A percentile compares a stretch with the other conserved stretches of the same genome.
Conservation (phyloP, 2,797 vertebrate genomes). For the Peromyscus attwateri region DNA sequence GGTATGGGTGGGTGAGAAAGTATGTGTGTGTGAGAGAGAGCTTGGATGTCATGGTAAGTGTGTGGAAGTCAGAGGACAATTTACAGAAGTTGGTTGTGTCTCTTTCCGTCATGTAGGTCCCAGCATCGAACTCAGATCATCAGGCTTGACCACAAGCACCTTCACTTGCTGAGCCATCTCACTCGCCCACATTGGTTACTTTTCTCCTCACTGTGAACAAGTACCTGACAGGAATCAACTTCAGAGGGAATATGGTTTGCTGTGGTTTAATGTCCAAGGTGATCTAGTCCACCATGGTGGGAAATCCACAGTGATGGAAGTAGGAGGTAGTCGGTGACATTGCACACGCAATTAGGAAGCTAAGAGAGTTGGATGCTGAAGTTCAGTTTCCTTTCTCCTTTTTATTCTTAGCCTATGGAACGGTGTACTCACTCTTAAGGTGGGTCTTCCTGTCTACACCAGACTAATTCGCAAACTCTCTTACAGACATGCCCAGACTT, state of each 20-base stretch:
- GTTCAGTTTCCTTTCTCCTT: not conserved
- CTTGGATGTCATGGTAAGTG: not conserved
- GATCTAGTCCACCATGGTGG: not conserved
- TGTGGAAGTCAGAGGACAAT: not conserved
- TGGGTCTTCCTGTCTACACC: not conserved
- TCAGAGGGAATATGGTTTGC: not conserved
- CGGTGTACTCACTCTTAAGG: not conserved
- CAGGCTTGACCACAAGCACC: not conserved
- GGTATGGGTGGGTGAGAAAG: not conserved
- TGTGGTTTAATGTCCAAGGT: not conserved
- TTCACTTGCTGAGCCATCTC: not conserved
- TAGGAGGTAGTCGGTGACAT: not conserved
- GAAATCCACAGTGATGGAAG: not conserved
- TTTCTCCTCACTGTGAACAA: not conserved
- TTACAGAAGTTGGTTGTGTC: not conserved
- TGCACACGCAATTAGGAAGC: not conserved
- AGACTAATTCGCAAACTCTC: not conserved
- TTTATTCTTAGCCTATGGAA: not conserved
- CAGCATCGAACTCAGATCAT: not conserved
- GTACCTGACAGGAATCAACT: not conserved
- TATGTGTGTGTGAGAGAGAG: not conserved
- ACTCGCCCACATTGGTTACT: not conserved
- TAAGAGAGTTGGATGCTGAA: not conserved
- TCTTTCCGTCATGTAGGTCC: not conserved
- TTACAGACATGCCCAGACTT: not conserved